Conservation (phyloP, 2,113 vertebrate species). For the Onychorhynchus coronatus region DNA sequence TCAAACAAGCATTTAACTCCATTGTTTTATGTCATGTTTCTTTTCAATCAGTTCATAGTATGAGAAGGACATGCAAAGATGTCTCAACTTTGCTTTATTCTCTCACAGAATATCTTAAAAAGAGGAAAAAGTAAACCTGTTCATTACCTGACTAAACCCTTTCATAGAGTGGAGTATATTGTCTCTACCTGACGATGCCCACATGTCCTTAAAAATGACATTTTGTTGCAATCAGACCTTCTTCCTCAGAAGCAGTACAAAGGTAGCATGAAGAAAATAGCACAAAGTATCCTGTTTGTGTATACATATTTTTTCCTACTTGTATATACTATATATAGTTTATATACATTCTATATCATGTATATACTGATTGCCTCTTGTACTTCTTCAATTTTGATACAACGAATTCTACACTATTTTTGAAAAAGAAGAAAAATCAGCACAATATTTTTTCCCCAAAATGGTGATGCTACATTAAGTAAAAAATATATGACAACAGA, state of each 20-base stretch:
- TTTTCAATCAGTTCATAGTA: background rate
- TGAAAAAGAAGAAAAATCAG: background rate
- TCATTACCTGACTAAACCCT: background rate
- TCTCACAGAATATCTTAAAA: background rate
- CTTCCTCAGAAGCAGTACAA: background rate
- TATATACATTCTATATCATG: background rate
- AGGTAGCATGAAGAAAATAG: background rate
- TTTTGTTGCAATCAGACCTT: background rate
- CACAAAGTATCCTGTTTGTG: background rate
- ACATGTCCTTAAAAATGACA: background rate
- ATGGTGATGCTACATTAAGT: background rate
- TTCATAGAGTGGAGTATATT: background rate
- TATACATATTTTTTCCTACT: background rate
- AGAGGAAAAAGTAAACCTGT: background rate
- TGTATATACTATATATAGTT: background rate
- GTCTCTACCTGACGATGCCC: background rate
- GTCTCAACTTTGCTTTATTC: background rate
- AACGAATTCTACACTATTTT: background rate
- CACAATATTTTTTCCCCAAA: background rate
- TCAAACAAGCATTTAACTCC: background rate
- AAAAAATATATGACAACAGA: background rate
- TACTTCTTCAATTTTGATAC: background rate
- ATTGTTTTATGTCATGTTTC: background rate
- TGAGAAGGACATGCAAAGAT: background rate
- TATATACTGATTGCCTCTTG: background rate